Conservation (phyloP, 2,797 vertebrate genomes). For the Babyrousa celebensis region DNA sequence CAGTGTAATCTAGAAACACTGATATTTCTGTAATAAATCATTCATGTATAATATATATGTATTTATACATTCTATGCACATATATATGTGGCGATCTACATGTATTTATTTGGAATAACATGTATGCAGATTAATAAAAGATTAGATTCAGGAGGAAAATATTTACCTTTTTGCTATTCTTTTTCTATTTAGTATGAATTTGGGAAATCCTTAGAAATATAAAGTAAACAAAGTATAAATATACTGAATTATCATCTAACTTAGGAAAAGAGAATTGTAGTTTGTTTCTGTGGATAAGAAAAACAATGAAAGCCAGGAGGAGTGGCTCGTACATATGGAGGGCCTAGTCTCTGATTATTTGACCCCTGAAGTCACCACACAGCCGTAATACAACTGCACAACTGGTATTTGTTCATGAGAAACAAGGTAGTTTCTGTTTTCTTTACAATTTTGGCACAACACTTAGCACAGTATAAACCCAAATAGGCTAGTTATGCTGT, state of each 20-base stretch:
- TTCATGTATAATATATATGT: constrained; percentile 87
- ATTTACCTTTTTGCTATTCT: constrained; percentile 74
- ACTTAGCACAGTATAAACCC: constrained; percentile 40
- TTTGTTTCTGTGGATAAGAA: constrained; percentile 64
- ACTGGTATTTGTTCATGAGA: constrained; percentile 54
- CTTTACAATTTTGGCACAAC: constrained; percentile 23
- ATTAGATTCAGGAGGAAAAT: constrained; percentile 79
- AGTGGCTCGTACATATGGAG: neutral
- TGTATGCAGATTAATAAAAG: constrained; percentile 85
- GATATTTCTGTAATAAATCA: constrained; percentile 90
- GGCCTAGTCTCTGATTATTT: constrained; percentile 35
- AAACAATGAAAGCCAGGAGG: constrained; percentile 75
- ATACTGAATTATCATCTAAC: constrained; percentile 66
- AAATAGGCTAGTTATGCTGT: constrained; percentile 55
- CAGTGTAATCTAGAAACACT: constrained; percentile 89
- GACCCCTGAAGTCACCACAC: neutral
- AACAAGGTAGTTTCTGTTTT: constrained; percentile 70
- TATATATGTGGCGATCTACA: constrained; percentile 80
- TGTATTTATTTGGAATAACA: constrained; percentile 87
- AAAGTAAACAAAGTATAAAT: constrained; percentile 54
- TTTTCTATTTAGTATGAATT: constrained; percentile 79
- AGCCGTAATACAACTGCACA: constrained; percentile 12
- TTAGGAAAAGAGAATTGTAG: neutral
- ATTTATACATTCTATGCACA: constrained; percentile 87
- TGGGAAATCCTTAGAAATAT: constrained; percentile 72